Base-by-base conservation (phyloP, 2,888 invertebrate genomes). In the Oeneis ivallda region DNA sequence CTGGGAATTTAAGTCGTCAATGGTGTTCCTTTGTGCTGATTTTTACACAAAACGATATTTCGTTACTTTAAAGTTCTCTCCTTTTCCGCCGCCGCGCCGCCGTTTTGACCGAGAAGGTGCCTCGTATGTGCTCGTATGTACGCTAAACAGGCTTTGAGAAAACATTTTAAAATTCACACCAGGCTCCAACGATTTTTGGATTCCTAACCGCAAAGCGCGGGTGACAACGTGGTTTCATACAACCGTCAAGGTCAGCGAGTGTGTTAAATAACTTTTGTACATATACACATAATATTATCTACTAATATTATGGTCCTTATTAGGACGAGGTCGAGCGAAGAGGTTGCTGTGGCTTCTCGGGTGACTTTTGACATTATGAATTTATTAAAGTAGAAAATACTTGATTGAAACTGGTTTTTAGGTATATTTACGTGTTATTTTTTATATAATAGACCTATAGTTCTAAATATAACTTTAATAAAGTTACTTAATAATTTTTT, bases 201-300 rank as follows among this genome's bases (percentile, higher is more conserved):
- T 60, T 68, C 68, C 59, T 69, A 53, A 50, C 58, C 58, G 64
- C 49, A 52, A 56, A 59, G 41, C 64, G 65, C 63, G 63, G 65
- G 67, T 69, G 68, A 69, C 67, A 66, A 63, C 58, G 56, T 66
- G 54, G 39, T 56, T 56, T 54, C 58, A 66, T 56, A 64, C 19
- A 47, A 66, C 49, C 32, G 59, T 62, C 71, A 74, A 74, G 73
- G 73, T 70, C 69, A 62, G 60, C 68, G 15, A 50, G 69, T 62
- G 69, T 67, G 66, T 65, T 66, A 69, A 67, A 62, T 69, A 54
- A 65, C 56, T 57, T 65, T 66, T 59, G 62, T 61, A 67, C 41
- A 54, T 8, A 7, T 26, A 26, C 5, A 26, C 26, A 4, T 26
- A 26, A 26, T 26, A 26, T 26, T 26, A 26, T 5, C 26, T 26